These are phyloP conservation scores for Trichonephila clavata DNA, from an alignment of 1,140 invertebrate species.

Conservation along the genomic window DNA sequence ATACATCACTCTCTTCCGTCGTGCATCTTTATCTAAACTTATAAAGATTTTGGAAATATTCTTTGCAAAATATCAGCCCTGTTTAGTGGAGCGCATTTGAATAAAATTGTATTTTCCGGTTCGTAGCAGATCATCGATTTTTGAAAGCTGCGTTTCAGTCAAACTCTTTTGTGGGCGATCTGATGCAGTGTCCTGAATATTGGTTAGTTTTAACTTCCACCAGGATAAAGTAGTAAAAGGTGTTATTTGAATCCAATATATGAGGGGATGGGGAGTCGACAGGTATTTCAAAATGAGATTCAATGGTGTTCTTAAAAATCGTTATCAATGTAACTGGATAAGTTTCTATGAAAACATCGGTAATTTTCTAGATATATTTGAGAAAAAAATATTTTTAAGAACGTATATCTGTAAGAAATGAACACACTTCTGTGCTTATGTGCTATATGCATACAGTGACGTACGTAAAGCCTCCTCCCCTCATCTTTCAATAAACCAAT, in stretches of 20 bases:
- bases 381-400: no score
- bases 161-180: not conserved
- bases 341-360: not conserved
- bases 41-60: not conserved
- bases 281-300: not conserved
- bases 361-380: no score
- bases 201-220: not conserved
- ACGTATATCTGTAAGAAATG: no score
- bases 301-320: no score
- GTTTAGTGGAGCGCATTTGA: not conserved
- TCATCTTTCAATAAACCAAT: no score
- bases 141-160: not conserved
- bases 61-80: not conserved
- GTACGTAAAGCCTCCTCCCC: no score
- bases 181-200: not conserved
- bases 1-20: not conserved
- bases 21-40: not conserved
- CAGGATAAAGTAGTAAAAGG: not conserved
- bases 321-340: no score
- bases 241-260: no score
- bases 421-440: no score
- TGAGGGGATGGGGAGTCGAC: no score
- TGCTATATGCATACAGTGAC: no score
- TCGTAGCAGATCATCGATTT: slow-evolving; percentile 19
- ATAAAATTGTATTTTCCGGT: not conserved